Base-by-base conservation (phyloP, 1,140 invertebrate species). In the Drosophila arizonae region DNA sequence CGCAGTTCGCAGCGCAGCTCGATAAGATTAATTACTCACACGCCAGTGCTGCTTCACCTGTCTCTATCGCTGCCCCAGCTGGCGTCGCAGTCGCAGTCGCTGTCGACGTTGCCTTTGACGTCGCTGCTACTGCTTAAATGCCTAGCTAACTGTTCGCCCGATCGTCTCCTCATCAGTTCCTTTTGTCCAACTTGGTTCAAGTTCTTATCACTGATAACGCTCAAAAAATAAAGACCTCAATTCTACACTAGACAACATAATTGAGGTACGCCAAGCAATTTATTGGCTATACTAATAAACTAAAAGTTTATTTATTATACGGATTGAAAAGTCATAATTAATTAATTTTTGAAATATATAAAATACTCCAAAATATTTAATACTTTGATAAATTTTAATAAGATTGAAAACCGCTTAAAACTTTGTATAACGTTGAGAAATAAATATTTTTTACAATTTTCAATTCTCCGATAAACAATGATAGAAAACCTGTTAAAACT, bases 1-100 rank as follows among this genome's bases (percentile, higher is more conserved):
- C 33, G 50, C 36, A 39, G 36, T 39, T 39, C 24, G 15, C 17
- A 11, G 41, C 39, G 26, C 48, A 36, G 39, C 64, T 71, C 57
- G 76, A 77, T 77, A 77, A 77, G 76, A 77, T 77, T 77, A 77
- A 77, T 77, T 77, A 57, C 66, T 75, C 72, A 71, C 36, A 77
- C 57, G 69, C 41, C 68, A 75, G 62, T 63, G 33, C 63, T 39
- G 10, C 15, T 45, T 17, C 21, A 5, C 5, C 28, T 46, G n/a
- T 24, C 28, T 30, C 28, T 30, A n/a, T 46, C 26, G n/a, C 30
- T 36, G 28, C 15, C 28, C 1, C 54, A 9, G 54, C 9, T 8
- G 52, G 4, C 30, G 51, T 43, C 41, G 41, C 43, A 8, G 57
- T 11, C 17, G 17, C 17, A n/a, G n/a, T n/a, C n/a, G 28, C 8